phyloP scores from a whole-genome alignment of 2,113 vertebrate species.

The Taurulus bubalis region DNA sequence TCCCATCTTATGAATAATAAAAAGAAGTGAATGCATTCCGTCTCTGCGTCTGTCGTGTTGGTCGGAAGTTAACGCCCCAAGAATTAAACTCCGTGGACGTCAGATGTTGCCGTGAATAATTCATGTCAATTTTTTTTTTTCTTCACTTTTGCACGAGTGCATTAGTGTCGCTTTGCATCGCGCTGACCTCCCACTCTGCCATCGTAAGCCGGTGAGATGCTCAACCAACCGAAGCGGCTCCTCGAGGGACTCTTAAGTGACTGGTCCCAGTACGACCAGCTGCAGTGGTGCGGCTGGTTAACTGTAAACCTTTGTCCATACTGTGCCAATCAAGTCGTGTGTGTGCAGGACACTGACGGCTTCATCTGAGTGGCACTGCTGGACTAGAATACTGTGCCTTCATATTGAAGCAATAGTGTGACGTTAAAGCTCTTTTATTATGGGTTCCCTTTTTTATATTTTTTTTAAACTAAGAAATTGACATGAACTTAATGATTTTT shows the following conservation, averaged over 20 bases:
- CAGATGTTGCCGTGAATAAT: constrained; percentile 71
- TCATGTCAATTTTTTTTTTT: constrained; percentile 49
- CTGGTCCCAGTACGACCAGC: constrained; percentile 57
- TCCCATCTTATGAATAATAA: constrained; percentile 84
- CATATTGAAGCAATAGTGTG: not conserved
- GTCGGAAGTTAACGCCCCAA: not conserved
- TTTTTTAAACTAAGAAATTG: not conserved
- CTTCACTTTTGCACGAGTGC: constrained; percentile 61
- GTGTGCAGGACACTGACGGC: not conserved
- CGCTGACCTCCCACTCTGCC: constrained; percentile 61
- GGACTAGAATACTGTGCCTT: not conserved
- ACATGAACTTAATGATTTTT: not conserved
- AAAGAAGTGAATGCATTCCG: constrained; percentile 73
- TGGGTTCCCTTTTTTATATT: not conserved
- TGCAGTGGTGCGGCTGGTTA: constrained; percentile 40
- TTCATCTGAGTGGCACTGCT: not conserved
- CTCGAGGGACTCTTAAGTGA: constrained; percentile 66
- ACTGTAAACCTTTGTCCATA: constrained; percentile 35
- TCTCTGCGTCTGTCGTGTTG: constrained; percentile 45
- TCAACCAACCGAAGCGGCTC: constrained; percentile 48
- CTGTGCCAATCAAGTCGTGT: not conserved
- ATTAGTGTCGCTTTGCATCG: constrained; percentile 60
- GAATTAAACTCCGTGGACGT: constrained; percentile 15
- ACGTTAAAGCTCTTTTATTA: not conserved
- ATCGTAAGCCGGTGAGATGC: constrained; percentile 54